Conservation (phyloP, 2,888 invertebrate genomes). For the Hypomecis punctinalis region DNA sequence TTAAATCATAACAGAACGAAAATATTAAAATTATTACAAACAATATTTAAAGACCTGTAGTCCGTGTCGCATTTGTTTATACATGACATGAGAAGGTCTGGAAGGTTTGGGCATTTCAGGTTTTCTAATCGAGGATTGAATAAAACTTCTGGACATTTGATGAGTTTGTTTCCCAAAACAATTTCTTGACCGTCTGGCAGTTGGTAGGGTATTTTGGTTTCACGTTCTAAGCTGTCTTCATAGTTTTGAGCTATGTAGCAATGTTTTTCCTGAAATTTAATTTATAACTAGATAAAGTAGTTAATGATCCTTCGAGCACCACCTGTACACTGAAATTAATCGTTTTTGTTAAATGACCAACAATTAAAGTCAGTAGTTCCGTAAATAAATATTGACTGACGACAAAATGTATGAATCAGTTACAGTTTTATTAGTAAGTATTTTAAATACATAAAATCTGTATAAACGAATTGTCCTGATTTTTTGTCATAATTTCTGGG, state of each 20-base stretch:
- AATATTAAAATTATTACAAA: too few species aligned
- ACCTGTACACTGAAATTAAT: too few species aligned
- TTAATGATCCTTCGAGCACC: too few species aligned
- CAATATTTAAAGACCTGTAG: constrained; percentile 87
- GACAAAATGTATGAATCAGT: too few species aligned
- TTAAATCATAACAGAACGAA: too few species aligned
- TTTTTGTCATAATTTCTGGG: too few species aligned
- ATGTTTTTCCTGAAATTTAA: constrained; percentile 57
- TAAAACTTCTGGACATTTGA: constrained; percentile 93
- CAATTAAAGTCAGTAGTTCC: too few species aligned
- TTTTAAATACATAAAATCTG: too few species aligned
- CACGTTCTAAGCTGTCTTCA: constrained; percentile 64
- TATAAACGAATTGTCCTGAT: too few species aligned
- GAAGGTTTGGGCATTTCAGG: constrained; percentile 90
- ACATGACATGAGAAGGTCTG: constrained; percentile 87
- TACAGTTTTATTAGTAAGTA: too few species aligned
- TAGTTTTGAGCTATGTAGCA: constrained; percentile 66
- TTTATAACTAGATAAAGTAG: background rate
- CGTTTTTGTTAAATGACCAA: too few species aligned
- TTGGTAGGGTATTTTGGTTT: constrained; percentile 91
- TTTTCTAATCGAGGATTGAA: constrained; percentile 93
- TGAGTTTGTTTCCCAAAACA: constrained; percentile 91
- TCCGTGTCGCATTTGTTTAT: constrained; percentile 88
- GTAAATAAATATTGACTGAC: too few species aligned
- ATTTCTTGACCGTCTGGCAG: constrained; percentile 94